A percentile compares a stretch with the other conserved stretches of the same genome.
phyloP scores from a whole-genome alignment of 2,888 invertebrate genomes.

The Cephus runcator region DNA sequence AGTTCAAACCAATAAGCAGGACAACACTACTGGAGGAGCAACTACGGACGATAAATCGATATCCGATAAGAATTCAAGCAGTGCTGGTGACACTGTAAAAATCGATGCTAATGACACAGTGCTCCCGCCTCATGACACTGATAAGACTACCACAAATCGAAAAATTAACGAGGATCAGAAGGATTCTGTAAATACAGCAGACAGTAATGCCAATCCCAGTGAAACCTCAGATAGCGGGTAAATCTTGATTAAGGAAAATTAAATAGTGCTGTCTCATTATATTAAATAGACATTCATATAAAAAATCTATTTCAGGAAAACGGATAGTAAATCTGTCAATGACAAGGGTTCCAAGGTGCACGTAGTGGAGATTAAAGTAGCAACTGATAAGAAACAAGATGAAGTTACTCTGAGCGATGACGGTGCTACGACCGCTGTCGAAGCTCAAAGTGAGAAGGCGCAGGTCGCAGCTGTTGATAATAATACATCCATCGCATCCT shows the following conservation, averaged over 20 bases:
- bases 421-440: neutral
- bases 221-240: conserved; percentile 43
- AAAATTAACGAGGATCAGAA: conserved; percentile 27
- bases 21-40: no score
- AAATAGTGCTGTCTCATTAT: neutral
- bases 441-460: neutral
- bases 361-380: neutral
- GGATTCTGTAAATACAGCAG: conserved; percentile 35
- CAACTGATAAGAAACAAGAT: neutral
- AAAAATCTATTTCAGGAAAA: conserved; percentile 29
- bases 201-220: conserved; percentile 48
- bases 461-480: neutral
- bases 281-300: neutral
- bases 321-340: conserved; percentile 14
- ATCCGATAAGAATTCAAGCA: conserved; percentile 6
- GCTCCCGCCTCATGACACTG: neutral
- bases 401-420: neutral
- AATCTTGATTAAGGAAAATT: conserved; percentile 10
- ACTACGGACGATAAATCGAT: neutral
- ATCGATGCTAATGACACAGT: neutral
- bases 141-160: conserved; percentile 19
- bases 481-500: neutral
- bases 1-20: conserved; percentile 21
- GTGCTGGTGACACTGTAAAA: conserved; percentile 15
- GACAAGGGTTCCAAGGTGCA: neutral